A percentile compares a stretch with the other conserved stretches of the same genome.
These are phyloP conservation scores for Lasioglossum calceatum DNA, from an alignment of 2,888 invertebrate genomes.

Conservation along the genomic window DNA sequence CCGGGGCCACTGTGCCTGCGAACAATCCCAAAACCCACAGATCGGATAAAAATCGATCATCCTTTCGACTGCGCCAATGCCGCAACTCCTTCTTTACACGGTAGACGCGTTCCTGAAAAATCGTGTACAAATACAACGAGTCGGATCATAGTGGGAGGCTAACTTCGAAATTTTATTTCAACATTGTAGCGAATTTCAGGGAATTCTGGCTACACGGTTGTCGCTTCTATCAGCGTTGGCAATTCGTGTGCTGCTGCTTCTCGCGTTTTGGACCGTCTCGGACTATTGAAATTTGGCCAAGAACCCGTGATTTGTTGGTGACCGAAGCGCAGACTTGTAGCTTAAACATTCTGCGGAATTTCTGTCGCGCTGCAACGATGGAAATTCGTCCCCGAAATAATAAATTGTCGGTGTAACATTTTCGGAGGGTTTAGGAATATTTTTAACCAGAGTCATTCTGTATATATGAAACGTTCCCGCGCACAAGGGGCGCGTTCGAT, in stretches of 20 bases:
- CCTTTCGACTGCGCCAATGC: neutral
- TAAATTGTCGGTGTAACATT: neutral
- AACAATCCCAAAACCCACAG: constrained; percentile 42
- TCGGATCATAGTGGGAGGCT: neutral
- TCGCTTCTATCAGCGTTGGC: neutral
- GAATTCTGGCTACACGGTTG: neutral
- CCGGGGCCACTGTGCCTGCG: constrained; percentile 75
- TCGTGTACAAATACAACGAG: too few species aligned
- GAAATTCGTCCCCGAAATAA: neutral
- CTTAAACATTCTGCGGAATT: neutral
- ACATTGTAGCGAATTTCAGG: neutral
- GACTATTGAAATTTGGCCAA: neutral
- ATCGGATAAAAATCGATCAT: neutral
- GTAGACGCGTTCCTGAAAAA: too few species aligned
- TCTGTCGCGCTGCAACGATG: neutral
- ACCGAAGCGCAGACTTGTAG: neutral
- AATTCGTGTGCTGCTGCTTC: neutral
- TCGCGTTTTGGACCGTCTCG: neutral
- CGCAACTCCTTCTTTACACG: neutral
- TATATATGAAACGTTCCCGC: neutral
- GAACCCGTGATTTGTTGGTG: neutral
- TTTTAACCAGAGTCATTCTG: neutral
- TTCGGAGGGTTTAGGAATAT: neutral
- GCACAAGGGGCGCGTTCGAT: neutral
- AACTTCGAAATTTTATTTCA: neutral